Percentiles rank a stretch among this genome's conserved stretches.
These are phyloP conservation scores for Sarcophaga caerulescens DNA, from an alignment of 2,888 invertebrate species.

Conservation along the genomic window DNA sequence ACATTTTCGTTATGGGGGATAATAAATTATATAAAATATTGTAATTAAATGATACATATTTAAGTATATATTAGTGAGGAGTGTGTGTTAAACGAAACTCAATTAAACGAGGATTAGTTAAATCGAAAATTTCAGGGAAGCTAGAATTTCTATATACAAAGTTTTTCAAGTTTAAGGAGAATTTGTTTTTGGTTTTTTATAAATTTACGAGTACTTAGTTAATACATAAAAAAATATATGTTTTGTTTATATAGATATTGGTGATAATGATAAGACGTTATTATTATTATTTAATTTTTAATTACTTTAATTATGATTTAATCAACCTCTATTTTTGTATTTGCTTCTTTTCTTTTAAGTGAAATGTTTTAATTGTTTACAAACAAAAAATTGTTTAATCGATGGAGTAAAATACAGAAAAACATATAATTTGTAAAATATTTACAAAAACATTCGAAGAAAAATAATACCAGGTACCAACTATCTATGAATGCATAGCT, in stretches of 20 bases:
- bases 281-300: neutral
- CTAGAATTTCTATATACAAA: conserved; percentile 58
- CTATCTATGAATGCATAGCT: neutral
- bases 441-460: conserved; percentile 34
- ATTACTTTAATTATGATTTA: conserved; percentile 19
- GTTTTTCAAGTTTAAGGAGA: neutral
- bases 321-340: conserved; percentile 3
- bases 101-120: neutral
- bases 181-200: neutral
- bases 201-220: conserved; percentile 36
- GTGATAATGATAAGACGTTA: conserved; percentile 13
- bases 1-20: no score
- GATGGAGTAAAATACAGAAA: conserved; percentile 24
- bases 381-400: conserved; percentile 38
- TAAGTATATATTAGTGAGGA: no score
- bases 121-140: conserved; percentile 42
- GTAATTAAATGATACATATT: no score
- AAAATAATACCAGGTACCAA: neutral
- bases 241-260: conserved; percentile 41
- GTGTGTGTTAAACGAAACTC: no score
- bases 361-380: conserved; percentile 17
- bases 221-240: conserved; percentile 65
- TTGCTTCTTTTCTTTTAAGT: neutral
- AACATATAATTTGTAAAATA: conserved; percentile 50
- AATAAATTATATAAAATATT: no score